phyloP scores from a whole-genome alignment of 1,140 invertebrate species.

The Leguminivora glycinivorella region DNA sequence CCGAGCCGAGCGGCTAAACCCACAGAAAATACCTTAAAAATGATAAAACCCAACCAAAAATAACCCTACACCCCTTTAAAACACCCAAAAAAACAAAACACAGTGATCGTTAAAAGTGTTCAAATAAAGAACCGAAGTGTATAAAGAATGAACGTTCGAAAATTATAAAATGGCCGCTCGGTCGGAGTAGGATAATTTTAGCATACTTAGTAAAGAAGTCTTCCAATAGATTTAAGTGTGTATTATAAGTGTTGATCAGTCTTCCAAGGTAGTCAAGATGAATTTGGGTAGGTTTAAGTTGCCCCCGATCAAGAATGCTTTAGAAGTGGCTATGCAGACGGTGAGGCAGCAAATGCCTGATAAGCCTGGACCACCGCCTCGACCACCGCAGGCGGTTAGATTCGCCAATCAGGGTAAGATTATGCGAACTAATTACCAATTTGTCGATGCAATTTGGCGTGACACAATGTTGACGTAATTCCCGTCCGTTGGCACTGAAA shows the following conservation, averaged over 20 bases:
- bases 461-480: too few species aligned
- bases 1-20: constrained; percentile 50
- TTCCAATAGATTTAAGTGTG: constrained; percentile 42
- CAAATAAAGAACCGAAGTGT: constrained; percentile 26
- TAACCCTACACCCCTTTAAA: constrained; percentile 33
- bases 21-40: constrained; percentile 53
- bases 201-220: constrained; percentile 16
- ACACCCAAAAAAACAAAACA: constrained; percentile 30
- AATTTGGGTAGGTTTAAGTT: constrained; percentile 81
- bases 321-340: constrained; percentile 90
- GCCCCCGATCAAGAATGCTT: constrained; percentile 85
- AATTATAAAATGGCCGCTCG: constrained; percentile 8
- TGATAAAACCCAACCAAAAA: constrained; percentile 46
- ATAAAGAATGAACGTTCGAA: not conserved
- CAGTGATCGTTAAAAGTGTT: constrained; percentile 29
- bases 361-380: constrained; percentile 78
- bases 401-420: constrained; percentile 81
- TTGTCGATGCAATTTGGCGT: too few species aligned
- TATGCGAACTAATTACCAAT: not conserved
- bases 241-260: constrained; percentile 12
- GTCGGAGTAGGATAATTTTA: constrained; percentile 34
- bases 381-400: constrained; percentile 81
- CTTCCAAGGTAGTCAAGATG: constrained; percentile 49
- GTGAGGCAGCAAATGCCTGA: constrained; percentile 88
- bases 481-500: too few species aligned